Percentiles rank a stretch among this genome's conserved stretches.
These are phyloP conservation scores for Meloidogyne hapla DNA, from an alignment of 1,140 invertebrate genomes.

Conservation along the genomic window DNA sequence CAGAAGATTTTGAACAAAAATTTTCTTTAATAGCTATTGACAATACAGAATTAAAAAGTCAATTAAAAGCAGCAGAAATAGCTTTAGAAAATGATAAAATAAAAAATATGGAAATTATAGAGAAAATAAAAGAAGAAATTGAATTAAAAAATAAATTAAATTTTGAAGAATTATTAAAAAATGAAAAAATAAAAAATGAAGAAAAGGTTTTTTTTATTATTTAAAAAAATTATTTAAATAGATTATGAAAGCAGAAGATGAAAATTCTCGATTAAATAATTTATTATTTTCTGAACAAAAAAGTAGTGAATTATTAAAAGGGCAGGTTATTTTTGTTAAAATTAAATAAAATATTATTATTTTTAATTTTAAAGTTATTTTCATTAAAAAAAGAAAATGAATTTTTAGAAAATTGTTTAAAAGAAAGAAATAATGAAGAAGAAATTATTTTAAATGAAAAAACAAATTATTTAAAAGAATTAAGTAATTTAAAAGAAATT, in stretches of 20 bases:
- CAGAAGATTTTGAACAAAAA: slow-evolving; percentile 1
- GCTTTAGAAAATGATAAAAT: slow-evolving; percentile 4
- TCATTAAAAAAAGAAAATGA: not conserved
- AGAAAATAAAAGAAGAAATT: not conserved
- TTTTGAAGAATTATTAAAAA: not conserved
- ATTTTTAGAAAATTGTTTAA: not conserved
- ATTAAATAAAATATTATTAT: not conserved
- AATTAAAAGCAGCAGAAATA: not conserved
- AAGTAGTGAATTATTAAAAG: not conserved
- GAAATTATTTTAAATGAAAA: not conserved
- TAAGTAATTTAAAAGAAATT: not conserved
- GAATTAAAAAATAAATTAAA: not conserved
- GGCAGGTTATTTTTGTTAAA: not conserved
- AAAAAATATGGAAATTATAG: not conserved
- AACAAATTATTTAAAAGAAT: slow-evolving; percentile 9
- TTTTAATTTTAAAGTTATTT: not conserved
- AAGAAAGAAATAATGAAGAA: not conserved
- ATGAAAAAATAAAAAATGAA: not conserved
- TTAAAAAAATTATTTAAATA: not conserved
- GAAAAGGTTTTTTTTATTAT: not conserved
- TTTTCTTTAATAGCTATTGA: not conserved
- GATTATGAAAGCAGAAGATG: not conserved
- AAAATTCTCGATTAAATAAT: not conserved
- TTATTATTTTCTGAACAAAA: slow-evolving; percentile 4
- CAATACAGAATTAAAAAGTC: not conserved